phyloP scores from a whole-genome alignment of 2,113 vertebrate species.

The Gavia stellata region DNA sequence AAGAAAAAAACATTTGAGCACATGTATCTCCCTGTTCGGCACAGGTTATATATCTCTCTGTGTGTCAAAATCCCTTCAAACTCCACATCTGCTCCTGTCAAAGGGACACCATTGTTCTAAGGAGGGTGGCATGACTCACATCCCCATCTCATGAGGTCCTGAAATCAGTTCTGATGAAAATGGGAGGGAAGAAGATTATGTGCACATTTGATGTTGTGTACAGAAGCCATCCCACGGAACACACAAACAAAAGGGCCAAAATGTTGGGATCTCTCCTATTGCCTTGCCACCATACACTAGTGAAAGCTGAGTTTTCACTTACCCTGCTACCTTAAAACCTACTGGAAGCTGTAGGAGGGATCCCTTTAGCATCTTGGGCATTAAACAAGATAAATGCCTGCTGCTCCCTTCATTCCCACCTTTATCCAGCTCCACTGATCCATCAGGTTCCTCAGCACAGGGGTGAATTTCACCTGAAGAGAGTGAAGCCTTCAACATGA shows the following conservation, averaged over 20 bases:
- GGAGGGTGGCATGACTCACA: neutral
- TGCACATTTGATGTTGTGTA: neutral
- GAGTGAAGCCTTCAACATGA: neutral
- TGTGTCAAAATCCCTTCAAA: neutral
- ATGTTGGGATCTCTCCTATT: neutral
- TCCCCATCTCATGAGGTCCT: neutral
- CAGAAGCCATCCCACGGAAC: neutral
- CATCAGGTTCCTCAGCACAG: neutral
- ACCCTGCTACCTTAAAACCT: neutral
- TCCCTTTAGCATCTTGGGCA: neutral
- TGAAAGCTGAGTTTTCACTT: neutral
- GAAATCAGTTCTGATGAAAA: neutral
- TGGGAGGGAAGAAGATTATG: neutral
- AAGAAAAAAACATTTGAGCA: neutral
- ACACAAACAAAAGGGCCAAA: neutral
- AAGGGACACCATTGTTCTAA: neutral
- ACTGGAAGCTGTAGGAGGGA: neutral
- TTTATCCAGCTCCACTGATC: constrained; percentile 1
- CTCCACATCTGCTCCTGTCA: neutral
- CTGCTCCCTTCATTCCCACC: neutral
- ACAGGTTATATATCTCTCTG: neutral
- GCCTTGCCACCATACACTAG: neutral
- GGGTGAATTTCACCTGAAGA: neutral
- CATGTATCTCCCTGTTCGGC: neutral
- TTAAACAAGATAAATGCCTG: neutral